These are phyloP conservation scores for Hermaeophaga mercurialis DNA, from an alignment of 2,888 invertebrate genomes.

Conservation along the genomic window DNA sequence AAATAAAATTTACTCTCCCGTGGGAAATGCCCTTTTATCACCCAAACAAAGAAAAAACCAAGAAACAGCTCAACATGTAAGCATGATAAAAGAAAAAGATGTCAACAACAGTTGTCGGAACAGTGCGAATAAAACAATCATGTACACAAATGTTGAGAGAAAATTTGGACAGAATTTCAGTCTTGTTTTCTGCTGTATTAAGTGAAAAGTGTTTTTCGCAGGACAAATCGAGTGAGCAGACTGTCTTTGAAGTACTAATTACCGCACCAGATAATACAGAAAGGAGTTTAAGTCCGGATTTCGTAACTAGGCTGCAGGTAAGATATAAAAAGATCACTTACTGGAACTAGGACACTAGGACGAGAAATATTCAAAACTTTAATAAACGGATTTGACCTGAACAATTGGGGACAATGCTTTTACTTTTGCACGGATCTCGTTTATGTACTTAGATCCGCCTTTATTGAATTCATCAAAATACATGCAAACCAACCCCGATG, in stretches of 20 bases:
- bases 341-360: slow-evolving; percentile 35
- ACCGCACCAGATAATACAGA: slow-evolving; percentile 49
- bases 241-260: slow-evolving; percentile 51
- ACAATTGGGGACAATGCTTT: slow-evolving; percentile 50
- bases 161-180: slow-evolving; percentile 53
- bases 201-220: slow-evolving; percentile 46
- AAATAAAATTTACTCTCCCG: slow-evolving; percentile 15
- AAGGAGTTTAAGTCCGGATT: slow-evolving; percentile 53
- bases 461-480: slow-evolving; percentile 19
- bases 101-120: slow-evolving; percentile 52
- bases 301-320: slow-evolving; percentile 56
- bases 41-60: slow-evolving; percentile 15
- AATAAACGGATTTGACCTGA: slow-evolving; percentile 51
- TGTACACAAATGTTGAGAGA: slow-evolving; percentile 53
- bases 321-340: slow-evolving; percentile 31
- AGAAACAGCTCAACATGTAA: slow-evolving; percentile 33
- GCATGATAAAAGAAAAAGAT: slow-evolving; percentile 49
- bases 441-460: slow-evolving; percentile 35
- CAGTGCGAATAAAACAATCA: slow-evolving; percentile 53
- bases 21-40: slow-evolving; percentile 14
- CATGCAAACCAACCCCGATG: slow-evolving; percentile 16
- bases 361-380: slow-evolving; percentile 39
- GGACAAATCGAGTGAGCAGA: slow-evolving; percentile 42
- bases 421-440: slow-evolving; percentile 45
- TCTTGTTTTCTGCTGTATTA: slow-evolving; percentile 54